Conservation (phyloP, 2,888 invertebrate genomes). For the Melinaea menophilus region DNA sequence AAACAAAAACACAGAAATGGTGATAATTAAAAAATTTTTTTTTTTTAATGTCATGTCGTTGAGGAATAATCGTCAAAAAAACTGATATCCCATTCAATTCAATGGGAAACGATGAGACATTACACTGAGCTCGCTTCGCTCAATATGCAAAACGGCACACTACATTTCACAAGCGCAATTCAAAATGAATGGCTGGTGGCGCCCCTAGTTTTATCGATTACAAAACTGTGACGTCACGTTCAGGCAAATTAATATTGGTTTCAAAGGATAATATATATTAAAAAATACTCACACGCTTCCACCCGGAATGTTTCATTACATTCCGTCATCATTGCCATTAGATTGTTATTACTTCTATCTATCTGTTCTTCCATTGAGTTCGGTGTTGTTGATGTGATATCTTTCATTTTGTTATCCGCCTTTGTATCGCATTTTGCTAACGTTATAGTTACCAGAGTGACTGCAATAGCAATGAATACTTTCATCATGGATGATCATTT, state of each 20-base stretch:
- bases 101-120: too few relatives aligned
- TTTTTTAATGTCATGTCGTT: too few relatives aligned
- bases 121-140: too few relatives aligned
- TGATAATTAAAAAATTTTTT: too few relatives aligned
- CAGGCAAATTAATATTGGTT: neutral
- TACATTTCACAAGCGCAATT: too few relatives aligned
- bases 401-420: slow-evolving; percentile 17
- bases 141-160: too few relatives aligned
- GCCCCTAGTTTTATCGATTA: too few relatives aligned
- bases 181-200: too few relatives aligned
- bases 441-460: slow-evolving; percentile 27
- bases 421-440: slow-evolving; percentile 20
- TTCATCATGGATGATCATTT: slow-evolving; percentile 16
- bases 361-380: slow-evolving; percentile 24
- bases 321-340: slow-evolving; percentile 54
- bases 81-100: too few relatives aligned
- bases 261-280: neutral
- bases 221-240: neutral
- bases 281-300: slow-evolving; percentile 64
- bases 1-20: too few relatives aligned
- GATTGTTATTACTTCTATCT: slow-evolving; percentile 43
- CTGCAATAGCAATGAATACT: slow-evolving; percentile 18
- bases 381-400: slow-evolving; percentile 6
- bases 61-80: too few relatives aligned
- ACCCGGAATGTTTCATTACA: slow-evolving; percentile 77